Base-by-base conservation (phyloP, 2,113 vertebrate genomes). In the Lampris incognitus region DNA sequence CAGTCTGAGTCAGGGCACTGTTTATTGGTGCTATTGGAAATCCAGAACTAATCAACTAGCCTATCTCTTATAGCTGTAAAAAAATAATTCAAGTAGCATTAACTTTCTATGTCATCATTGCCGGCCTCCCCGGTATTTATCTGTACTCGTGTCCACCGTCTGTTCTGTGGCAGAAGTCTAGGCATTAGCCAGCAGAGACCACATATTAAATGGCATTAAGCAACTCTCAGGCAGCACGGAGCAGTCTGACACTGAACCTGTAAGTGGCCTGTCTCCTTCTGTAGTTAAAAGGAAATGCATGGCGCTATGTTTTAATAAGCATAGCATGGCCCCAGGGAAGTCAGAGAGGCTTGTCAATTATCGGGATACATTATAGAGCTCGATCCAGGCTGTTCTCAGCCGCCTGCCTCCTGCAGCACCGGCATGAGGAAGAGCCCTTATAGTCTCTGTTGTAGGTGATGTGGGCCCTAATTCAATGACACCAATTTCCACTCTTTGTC, bases 321-420 rank as follows among this genome's bases (percentile, higher is more conserved):
- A 87, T 66, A 76, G 59, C 41, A 0, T 70, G 69, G 66, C 77
- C 80, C 70, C 2, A 11, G 87, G 79, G 87, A 91, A 83, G 78
- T 80, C 69, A 76, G 76, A 88, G 74, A 75, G 69, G 73, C 74
- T 84, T 86, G 90, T 80, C 85, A 88, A 84, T 90, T 87, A 88
- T 76, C 79, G 76, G 68, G 69, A 81, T 86, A 65, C 74, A 74
- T 84, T 82, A 76, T 67, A 64, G 80, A 74, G 74, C 72, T 78
- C 59, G 77, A 87, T 80, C 58, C 10, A 6, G 42, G 42, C 0
- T 7, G 69, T 75, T 76, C 74, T 71, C 56, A 0, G 64, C 72
- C n/a, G 74, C 78, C 56, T 13, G 62, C 51, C 51, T 78, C 72
- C 61, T 52, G 36, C 77, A 3, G 64, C 74, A 48, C 66, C 66